A percentile compares a stretch with the other conserved stretches of the same genome.
Conservation (phyloP, 1,140 invertebrate species). For the Cyphomyrmex costatus region DNA sequence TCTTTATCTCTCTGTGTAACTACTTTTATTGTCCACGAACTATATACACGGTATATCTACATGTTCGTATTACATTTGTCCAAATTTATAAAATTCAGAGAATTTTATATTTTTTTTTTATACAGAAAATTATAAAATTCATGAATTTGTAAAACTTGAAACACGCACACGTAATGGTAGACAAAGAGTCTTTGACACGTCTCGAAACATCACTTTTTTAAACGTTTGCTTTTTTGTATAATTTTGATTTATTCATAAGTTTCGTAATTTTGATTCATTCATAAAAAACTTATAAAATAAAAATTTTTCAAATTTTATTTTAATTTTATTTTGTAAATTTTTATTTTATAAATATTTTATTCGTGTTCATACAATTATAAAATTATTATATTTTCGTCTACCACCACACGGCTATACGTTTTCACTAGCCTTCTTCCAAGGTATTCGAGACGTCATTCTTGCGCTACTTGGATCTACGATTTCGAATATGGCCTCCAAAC, state of each 20-base stretch:
- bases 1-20: conserved; percentile 51
- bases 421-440: conserved; percentile 83
- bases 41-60: conserved; percentile 81
- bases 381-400: neutral
- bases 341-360: too few relatives aligned
- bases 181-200: neutral
- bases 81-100: conserved; percentile 15
- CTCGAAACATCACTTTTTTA: neutral
- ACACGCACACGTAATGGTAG: neutral
- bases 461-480: neutral
- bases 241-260: neutral
- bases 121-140: conserved; percentile 34
- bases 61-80: conserved; percentile 73
- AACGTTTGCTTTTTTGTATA: neutral
- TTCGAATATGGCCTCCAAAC: conserved; percentile 92
- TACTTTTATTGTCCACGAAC: conserved; percentile 81
- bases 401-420: conserved; percentile 1
- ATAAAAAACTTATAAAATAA: too few relatives aligned
- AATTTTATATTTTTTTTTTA: conserved; percentile 51
- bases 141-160: conserved; percentile 6
- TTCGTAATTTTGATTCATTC: neutral
- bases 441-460: neutral
- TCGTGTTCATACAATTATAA: too few relatives aligned
- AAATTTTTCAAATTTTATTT: neutral
- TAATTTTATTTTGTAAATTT: neutral